A percentile compares a stretch with the other conserved stretches of the same genome.
Evolutionary conservation across 2,888 invertebrate genomes (phyloP).

Genomic region (Galerucella nymphaeae): DNA sequence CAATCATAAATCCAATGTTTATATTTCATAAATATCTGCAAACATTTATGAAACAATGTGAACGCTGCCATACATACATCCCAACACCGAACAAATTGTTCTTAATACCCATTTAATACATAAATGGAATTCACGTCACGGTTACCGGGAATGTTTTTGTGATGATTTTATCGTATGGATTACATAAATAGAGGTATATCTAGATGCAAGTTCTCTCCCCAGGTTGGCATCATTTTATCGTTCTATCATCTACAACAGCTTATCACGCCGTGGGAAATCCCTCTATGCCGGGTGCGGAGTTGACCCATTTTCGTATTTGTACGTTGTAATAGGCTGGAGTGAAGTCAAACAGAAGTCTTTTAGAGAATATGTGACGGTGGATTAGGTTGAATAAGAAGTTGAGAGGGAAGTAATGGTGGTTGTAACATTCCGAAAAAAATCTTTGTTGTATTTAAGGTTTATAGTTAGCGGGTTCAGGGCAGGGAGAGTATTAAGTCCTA

Average conservation of each 20-base stretch:
- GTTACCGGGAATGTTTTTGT: conserved; percentile 28
- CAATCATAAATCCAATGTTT: no score
- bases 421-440: neutral
- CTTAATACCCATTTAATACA: neutral
- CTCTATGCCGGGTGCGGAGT: neutral
- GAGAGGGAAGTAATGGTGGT: neutral
- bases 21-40: no score
- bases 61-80: neutral
- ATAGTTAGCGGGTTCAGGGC: no score
- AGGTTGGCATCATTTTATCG: conserved; percentile 22
- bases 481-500: no score
- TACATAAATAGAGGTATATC: conserved; percentile 29
- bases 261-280: conserved; percentile 22
- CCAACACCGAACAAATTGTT: conserved; percentile 10
- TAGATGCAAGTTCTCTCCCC: conserved; percentile 24
- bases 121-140: conserved; percentile 29
- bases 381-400: neutral
- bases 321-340: neutral
- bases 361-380: neutral
- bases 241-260: conserved; percentile 26
- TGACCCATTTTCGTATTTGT: neutral
- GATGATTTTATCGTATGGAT: conserved; percentile 28
- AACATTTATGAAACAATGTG: no score
- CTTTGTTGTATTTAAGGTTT: no score
- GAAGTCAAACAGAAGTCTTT: neutral